Evolutionary conservation across 2,113 vertebrate genomes (phyloP), one percentile per base, ranked within the genome.

Genomic region (Ammodramus savannarum): DNA sequence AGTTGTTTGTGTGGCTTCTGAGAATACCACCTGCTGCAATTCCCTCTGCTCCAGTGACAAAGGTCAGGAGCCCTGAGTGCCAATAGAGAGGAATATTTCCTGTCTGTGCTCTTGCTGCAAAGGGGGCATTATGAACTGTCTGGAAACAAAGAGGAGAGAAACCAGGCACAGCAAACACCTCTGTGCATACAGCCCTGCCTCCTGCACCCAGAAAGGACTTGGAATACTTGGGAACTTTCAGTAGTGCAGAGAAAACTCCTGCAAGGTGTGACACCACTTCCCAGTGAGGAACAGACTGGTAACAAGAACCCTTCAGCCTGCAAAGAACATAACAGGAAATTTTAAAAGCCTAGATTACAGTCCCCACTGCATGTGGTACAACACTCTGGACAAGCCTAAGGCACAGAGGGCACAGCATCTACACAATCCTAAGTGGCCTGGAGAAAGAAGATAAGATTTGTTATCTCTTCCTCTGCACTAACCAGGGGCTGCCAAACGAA

Each of bases 21-120:
- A 63, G 43, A 91, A 44, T 9, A 32, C 16, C 85, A 95, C 90
- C 94, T 95, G 92, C 85, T 85, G 7, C 74, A 72, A 80, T 36
- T 82, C 71, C 23, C 74, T 46, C 74, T 49, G 52, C 69, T 67
- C 57, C 62, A 8, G 1, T 63, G 62, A 62, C 74, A 59, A 87
- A 87, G 85, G 73, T 85, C 46, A 57, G 65, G 63, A 94, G 77
- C 25, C 73, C 55, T 36, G 13, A 49, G 43, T 29, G 52, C 78
- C 82, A 23, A 6, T 0, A 18, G 17, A 48, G 55, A 89, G 20
- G 32, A 87, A 38, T 18, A 16, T 21, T 43, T 46, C 62, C 85
- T 62, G 26, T 34, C 71, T 69, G 55, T 55, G 55, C 48, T 83
- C 71, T 32, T 55, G 39, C 55, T 76, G 6, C 61, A 43, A 16